Base-by-base conservation (phyloP, 2,797 vertebrate genomes). In the Salarias fasciatus region DNA sequence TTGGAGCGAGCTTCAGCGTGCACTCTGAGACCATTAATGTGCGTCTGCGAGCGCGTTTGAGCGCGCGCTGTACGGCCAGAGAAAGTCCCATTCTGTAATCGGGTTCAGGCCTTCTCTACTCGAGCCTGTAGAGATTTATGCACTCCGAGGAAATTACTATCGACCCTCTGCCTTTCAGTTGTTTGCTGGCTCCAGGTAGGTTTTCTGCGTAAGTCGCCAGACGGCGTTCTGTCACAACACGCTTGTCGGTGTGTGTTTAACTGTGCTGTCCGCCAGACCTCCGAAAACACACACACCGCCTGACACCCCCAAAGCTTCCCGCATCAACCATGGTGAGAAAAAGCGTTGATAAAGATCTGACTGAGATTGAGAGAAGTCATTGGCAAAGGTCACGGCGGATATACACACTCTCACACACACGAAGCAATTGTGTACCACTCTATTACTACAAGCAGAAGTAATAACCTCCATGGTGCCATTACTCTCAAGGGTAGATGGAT, bases 71-170 rank as follows among this genome's bases (percentile, higher is more conserved):
- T 24, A 24, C 24, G 18, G 18, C 18, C 18, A 24, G n/a, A n/a
- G n/a, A n/a, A 8, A 40, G 41, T 65, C 13, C 37, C 38, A 0
- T 42, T 61, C 52, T 63, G 31, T 67, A 69, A 77, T 77, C 59
- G 49, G 36, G 30, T 84, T 80, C 79, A 44, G 56, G 46, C 36
- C 57, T 78, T 75, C 55, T 68, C 50, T 28, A 18, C 65, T 66
- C 42, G 18, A 61, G 71, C 64, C 59, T 40, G 63, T 74, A 79
- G 72, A 85, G 75, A 86, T 84, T 79, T 78, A 76, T 75, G 67
- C 77, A 74, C 53, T 77, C 2, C 4, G 52, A 78, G 72, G 58
- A 71, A 86, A 84, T 85, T 62, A 82, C 76, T 77, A 85, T 89
- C n/a, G 79, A 87, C 66, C 55, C 49, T 57, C 36, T 56, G 30